These are phyloP conservation scores for Gonocerus acuteangulatus DNA, from an alignment of 2,888 invertebrate genomes.

Conservation along the genomic window DNA sequence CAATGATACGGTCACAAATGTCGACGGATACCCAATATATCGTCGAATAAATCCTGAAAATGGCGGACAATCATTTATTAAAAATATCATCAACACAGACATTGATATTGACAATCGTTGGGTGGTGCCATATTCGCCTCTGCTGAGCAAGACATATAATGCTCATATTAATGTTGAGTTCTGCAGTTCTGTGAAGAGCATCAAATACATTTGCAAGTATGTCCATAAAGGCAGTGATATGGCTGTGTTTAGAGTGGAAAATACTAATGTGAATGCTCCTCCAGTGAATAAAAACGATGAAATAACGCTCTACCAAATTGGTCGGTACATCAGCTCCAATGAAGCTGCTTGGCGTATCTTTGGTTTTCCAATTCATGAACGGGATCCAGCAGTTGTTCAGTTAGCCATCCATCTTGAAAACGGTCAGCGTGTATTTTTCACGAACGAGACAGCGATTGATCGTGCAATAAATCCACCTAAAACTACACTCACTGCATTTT, in stretches of 20 bases:
- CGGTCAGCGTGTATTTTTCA: not conserved
- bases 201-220: slow-evolving; percentile 43
- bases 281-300: slow-evolving; percentile 38
- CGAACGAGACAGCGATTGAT: not conserved
- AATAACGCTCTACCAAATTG: slow-evolving; percentile 37
- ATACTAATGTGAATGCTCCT: slow-evolving; percentile 29
- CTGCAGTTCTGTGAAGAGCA: slow-evolving; percentile 43
- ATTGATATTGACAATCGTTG: slow-evolving; percentile 37
- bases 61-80: slow-evolving; percentile 34
- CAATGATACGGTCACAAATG: slow-evolving; percentile 37
- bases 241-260: slow-evolving; percentile 28
- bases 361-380: not conserved
- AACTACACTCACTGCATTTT: slow-evolving; percentile 39
- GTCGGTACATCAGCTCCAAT: slow-evolving; percentile 32
- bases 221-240: slow-evolving; percentile 37
- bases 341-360: not conserved
- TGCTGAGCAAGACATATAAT: slow-evolving; percentile 37
- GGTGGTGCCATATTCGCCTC: slow-evolving; percentile 36
- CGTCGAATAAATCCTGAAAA: slow-evolving; percentile 32
- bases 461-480: slow-evolving; percentile 34
- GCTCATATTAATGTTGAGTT: slow-evolving; percentile 40
- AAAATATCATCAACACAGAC: slow-evolving; percentile 3
- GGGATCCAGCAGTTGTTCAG: not conserved
- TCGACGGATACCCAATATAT: slow-evolving; percentile 40
- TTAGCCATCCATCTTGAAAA: not conserved